Base-by-base conservation (phyloP, 2,113 vertebrate species). In the Mionectes macconnelli region DNA sequence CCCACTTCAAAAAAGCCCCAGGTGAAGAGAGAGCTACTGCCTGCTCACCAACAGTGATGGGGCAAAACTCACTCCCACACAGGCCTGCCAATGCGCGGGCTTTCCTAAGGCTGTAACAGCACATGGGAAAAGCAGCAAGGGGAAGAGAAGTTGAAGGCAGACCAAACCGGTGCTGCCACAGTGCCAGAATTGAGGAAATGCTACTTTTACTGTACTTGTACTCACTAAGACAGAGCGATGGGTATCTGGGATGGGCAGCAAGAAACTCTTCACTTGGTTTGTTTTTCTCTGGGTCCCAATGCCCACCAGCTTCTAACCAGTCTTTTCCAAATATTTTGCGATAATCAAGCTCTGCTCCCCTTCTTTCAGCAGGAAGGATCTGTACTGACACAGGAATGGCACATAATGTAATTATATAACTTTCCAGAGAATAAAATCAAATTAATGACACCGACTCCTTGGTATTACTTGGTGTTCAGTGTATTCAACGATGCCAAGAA, bases 291-390 rank as follows among this genome's bases (percentile, higher is more conserved):
- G 97, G 96, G 80, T 98, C 92, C 63, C 97, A 97, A 27, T 98
- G 96, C 5, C 99, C 99, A 8, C 98, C 99, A 3, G 98, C 98
- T 91, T 97, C 96, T 72, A 99, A 94, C 99, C 99, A 99, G 33
- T 98, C 98, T 11, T 90, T 97, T 10, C 99, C 99, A 82, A 99
- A 99, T 96, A 98, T 98, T 97, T 99, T 99, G 21, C 98, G 97
- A 96, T 99, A 99, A 90, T 99, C 99, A 3, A 99, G 98, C 97
- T 99, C 99, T 24, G 99, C 99, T 79, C 99, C 99, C 83, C 87
- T 98, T 90, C 99, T 94, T 73, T 99, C 99, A 13, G 98, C 97
- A 3, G 95, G 93, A 11, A 70, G 42, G 70, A 99, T 97, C 99
- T 99, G 90, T 77, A 59, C 45, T 68, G 74, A 63, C 60, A 91